These are phyloP conservation scores for Patella caerulea DNA, from an alignment of 2,888 invertebrate species.

Conservation along the genomic window DNA sequence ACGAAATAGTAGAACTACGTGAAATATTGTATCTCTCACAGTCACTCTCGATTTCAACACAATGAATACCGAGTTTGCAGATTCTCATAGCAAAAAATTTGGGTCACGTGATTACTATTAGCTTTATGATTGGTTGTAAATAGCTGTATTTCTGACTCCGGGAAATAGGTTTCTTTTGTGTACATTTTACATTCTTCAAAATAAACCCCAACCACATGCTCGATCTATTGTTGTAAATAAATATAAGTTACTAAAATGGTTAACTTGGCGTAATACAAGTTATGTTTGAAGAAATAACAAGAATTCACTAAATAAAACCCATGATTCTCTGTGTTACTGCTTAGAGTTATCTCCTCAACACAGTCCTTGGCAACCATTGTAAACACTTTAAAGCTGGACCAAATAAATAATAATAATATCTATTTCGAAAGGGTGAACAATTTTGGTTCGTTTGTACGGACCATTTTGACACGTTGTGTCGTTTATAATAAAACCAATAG, in stretches of 20 bases:
- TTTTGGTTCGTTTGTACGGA: no score
- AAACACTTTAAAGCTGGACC: no score
- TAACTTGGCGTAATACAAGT: no score
- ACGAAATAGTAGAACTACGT: background rate
- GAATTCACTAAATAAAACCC: background rate
- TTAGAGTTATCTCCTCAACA: background rate
- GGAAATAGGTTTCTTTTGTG: background rate
- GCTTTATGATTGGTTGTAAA: background rate
- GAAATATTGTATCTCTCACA: background rate
- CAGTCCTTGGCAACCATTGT: background rate
- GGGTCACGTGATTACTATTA: background rate
- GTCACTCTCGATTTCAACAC: background rate
- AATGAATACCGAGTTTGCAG: slow-evolving; percentile 2
- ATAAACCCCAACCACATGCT: background rate
- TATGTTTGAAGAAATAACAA: background rate
- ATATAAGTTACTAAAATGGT: no score
- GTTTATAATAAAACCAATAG: no score
- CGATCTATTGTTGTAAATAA: no score
- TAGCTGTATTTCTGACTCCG: background rate
- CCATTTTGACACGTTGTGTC: no score
- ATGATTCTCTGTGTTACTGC: background rate
- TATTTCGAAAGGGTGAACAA: no score
- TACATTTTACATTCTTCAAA: background rate
- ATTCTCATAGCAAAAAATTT: slow-evolving; percentile 7
- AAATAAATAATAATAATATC: no score